A percentile compares a stretch with the other conserved stretches of the same genome.
Conservation (phyloP, 2,888 invertebrate genomes). For the Uloborus plumipes region DNA sequence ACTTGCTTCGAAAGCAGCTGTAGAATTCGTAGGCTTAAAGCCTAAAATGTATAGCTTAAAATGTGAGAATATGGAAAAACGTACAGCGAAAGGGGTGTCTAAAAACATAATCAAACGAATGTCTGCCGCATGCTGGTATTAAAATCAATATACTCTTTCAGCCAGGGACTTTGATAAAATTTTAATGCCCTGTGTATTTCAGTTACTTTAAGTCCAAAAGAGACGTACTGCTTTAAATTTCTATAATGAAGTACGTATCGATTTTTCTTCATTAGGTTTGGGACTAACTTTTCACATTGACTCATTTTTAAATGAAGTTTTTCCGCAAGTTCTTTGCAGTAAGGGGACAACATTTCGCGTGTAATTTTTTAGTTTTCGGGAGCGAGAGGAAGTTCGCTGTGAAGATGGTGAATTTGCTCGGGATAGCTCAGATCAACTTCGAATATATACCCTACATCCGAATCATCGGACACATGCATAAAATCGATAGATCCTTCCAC, state of each 20-base stretch:
- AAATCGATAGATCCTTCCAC: neutral
- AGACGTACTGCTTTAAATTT: too few species aligned
- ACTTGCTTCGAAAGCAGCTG: too few species aligned
- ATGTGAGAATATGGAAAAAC: too few species aligned
- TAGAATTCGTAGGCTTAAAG: too few species aligned
- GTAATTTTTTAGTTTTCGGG: slow-evolving; percentile 21
- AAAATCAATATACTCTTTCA: neutral
- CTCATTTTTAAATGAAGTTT: neutral
- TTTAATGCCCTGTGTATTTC: neutral
- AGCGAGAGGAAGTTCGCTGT: slow-evolving; percentile 31
- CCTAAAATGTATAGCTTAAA: too few species aligned
- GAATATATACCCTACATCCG: slow-evolving; percentile 18
- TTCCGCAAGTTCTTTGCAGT: slow-evolving; percentile 4
- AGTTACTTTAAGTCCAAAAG: too few species aligned
- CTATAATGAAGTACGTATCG: slow-evolving; percentile 70
- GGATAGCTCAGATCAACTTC: slow-evolving; percentile 35
- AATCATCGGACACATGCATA: neutral
- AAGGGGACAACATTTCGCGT: neutral
- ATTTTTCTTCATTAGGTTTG: slow-evolving; percentile 25
- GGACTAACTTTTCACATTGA: neutral
- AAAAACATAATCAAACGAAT: too few species aligned
- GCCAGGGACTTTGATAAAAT: slow-evolving; percentile 6
- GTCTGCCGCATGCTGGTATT: slow-evolving; percentile 5
- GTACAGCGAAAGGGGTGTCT: too few species aligned
- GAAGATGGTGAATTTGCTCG: neutral